phyloP scores from a whole-genome alignment of 2,888 invertebrate genomes.

The Luperina nickerlii region DNA sequence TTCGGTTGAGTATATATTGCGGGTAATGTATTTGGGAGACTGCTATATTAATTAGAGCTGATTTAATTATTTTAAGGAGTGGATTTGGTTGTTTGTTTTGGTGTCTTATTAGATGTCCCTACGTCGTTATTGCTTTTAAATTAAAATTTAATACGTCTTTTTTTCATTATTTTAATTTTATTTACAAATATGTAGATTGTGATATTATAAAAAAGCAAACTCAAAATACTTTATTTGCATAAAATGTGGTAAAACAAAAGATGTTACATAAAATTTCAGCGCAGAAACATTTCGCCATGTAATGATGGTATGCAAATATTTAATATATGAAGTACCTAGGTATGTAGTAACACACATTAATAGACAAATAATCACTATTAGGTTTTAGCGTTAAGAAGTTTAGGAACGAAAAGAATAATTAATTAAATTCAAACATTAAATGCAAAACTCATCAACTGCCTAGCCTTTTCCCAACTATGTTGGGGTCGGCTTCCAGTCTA shows the following conservation, averaged over 20 bases:
- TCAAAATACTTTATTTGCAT: background rate
- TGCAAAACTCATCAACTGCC: background rate
- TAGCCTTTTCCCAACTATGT: too few species aligned
- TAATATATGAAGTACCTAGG: too few species aligned
- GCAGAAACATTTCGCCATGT: too few species aligned
- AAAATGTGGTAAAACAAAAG: background rate
- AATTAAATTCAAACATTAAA: background rate
- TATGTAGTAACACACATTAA: too few species aligned
- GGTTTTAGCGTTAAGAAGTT: too few species aligned
- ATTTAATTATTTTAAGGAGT: conserved; percentile 50
- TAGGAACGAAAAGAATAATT: background rate
- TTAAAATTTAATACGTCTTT: background rate
- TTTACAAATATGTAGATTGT: background rate
- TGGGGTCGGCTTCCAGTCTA: too few species aligned
- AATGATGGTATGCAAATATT: too few species aligned
- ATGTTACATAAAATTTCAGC: background rate
- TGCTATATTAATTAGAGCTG: conserved; percentile 41
- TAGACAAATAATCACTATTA: background rate
- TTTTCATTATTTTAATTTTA: background rate
- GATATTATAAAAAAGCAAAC: background rate
- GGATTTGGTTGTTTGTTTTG: conserved; percentile 23
- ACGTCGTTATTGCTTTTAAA: background rate
- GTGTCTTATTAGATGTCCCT: background rate
- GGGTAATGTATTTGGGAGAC: conserved; percentile 15
- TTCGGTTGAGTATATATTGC: too few species aligned